These are phyloP conservation scores for Paradisaea rubra DNA, from an alignment of 2,113 vertebrate species.

Conservation along the genomic window DNA sequence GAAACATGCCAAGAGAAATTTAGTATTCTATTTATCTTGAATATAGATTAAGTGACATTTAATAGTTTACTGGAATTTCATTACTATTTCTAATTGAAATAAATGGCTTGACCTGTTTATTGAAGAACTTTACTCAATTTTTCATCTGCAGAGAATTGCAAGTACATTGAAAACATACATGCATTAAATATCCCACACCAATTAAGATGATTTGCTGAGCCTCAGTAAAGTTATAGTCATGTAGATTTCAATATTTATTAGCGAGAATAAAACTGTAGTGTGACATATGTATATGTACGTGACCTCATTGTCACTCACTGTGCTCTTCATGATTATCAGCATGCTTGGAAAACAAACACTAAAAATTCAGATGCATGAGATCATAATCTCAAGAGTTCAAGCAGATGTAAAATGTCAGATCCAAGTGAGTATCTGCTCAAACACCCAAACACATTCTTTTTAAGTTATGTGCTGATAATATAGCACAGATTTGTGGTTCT, in stretches of 20 bases:
- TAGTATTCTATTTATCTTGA: conserved; percentile 51
- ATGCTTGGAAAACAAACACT: background rate
- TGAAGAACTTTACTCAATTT: conserved; percentile 47
- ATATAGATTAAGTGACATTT: conserved; percentile 68
- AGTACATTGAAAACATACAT: conserved; percentile 22
- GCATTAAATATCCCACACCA: background rate
- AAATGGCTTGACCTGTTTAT: conserved; percentile 52
- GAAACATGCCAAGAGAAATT: conserved; percentile 48
- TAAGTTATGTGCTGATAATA: background rate
- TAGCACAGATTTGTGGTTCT: background rate
- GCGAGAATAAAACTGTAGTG: background rate
- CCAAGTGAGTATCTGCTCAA: background rate
- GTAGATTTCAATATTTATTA: conserved; percentile 2
- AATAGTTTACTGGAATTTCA: conserved; percentile 69
- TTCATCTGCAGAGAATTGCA: conserved; percentile 21
- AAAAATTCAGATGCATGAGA: background rate
- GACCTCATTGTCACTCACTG: conserved; percentile 2
- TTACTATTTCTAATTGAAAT: conserved; percentile 71
- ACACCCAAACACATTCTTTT: background rate
- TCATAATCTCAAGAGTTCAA: conserved; percentile 15
- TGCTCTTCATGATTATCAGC: background rate
- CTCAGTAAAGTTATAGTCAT: background rate
- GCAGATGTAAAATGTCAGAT: conserved; percentile 18
- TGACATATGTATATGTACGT: background rate
- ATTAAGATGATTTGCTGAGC: conserved; percentile 3